Evolutionary conservation across 2,888 invertebrate genomes (phyloP).

Genomic region (Pammene aurita): DNA sequence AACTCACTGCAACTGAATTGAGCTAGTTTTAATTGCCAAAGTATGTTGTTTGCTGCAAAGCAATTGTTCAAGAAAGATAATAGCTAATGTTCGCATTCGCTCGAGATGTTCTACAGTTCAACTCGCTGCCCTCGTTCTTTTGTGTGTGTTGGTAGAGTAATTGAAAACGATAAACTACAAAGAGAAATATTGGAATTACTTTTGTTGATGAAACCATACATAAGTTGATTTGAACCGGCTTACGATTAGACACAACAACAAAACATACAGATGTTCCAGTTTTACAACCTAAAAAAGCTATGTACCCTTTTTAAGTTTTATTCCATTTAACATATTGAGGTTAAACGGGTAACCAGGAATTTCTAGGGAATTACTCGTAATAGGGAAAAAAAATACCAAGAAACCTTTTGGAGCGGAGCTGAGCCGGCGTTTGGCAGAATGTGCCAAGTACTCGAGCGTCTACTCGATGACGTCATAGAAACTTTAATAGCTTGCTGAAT

Average conservation of each 20-base stretch:
- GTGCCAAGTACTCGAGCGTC: too few species aligned
- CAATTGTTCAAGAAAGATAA: conserved; percentile 12
- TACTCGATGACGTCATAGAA: conserved; percentile 13
- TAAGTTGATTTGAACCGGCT: not conserved
- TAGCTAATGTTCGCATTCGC: not conserved
- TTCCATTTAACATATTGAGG: too few species aligned
- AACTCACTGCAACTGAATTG: conserved; percentile 16
- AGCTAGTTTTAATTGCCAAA: conserved; percentile 30
- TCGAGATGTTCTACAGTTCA: not conserved
- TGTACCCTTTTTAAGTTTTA: too few species aligned
- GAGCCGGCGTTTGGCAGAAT: too few species aligned
- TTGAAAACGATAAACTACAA: not conserved
- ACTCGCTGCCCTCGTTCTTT: conserved; percentile 17
- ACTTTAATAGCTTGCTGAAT: conserved; percentile 23
- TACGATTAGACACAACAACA: too few species aligned
- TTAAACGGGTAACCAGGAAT: too few species aligned
- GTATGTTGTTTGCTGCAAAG: conserved; percentile 21
- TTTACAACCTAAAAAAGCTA: too few species aligned
- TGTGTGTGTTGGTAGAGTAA: not conserved
- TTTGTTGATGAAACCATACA: not conserved
- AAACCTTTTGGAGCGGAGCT: too few species aligned
- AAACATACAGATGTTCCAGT: too few species aligned
- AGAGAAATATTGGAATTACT: not conserved
- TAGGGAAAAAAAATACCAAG: too few species aligned
- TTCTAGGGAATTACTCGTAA: too few species aligned